A percentile compares a stretch with the other conserved stretches of the same genome.
phyloP scores from a whole-genome alignment of 2,888 invertebrate genomes.

The Drosophila pseudotakahashii region DNA sequence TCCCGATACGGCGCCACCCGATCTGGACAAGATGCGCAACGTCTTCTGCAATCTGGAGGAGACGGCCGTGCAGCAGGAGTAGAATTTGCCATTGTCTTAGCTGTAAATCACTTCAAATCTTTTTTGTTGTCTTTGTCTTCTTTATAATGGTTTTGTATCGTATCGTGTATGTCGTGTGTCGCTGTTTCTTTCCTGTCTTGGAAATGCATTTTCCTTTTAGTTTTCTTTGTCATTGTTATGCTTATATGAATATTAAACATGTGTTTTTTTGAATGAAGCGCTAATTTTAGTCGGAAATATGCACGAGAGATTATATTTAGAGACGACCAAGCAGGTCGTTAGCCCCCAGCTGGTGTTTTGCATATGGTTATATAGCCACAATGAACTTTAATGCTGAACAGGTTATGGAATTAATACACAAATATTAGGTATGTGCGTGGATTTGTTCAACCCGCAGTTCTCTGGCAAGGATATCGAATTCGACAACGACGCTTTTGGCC shows the following conservation, averaged over 20 bases:
- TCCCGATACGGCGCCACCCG: slow-evolving; percentile 81
- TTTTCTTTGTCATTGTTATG: slow-evolving; percentile 58
- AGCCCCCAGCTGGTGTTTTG: slow-evolving; percentile 34
- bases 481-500: slow-evolving; percentile 6
- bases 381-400: slow-evolving; percentile 37
- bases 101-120: slow-evolving; percentile 21
- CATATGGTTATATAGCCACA: slow-evolving; percentile 35
- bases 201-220: slow-evolving; percentile 61
- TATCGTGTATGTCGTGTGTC: slow-evolving; percentile 55
- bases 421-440: background rate
- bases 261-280: slow-evolving; percentile 32
- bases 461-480: slow-evolving; percentile 29
- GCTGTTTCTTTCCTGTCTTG: slow-evolving; percentile 39
- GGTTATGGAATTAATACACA: slow-evolving; percentile 21
- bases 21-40: slow-evolving; percentile 82
- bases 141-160: slow-evolving; percentile 25
- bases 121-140: slow-evolving; percentile 10
- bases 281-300: slow-evolving; percentile 27
- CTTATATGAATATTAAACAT: slow-evolving; percentile 52
- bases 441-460: slow-evolving; percentile 4
- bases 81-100: slow-evolving; percentile 70
- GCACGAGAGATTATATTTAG: slow-evolving; percentile 20
- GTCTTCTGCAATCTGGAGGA: slow-evolving; percentile 81
- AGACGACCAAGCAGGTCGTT: slow-evolving; percentile 28
- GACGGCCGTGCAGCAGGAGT: slow-evolving; percentile 74